A percentile compares a stretch with the other conserved stretches of the same genome.
Conservation (phyloP, 2,888 invertebrate species). For the Rotaria macrura region DNA sequence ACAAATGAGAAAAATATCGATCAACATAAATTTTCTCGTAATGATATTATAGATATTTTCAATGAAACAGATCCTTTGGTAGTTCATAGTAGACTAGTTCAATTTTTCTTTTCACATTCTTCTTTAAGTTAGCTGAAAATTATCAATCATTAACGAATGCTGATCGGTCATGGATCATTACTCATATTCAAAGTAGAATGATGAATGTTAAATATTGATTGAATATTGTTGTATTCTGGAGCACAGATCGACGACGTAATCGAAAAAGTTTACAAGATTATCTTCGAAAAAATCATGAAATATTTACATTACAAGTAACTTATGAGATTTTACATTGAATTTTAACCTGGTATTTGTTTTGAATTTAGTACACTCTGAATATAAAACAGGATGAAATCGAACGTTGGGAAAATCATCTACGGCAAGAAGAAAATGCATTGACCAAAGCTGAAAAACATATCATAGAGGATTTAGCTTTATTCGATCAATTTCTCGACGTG, state of each 20-base stretch:
- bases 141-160: background rate
- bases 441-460: background rate
- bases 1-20: background rate
- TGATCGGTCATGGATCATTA: background rate
- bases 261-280: background rate
- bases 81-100: background rate
- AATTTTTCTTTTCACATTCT: background rate
- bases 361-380: background rate
- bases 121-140: background rate
- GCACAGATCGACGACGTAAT: background rate
- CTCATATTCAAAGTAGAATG: background rate
- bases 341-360: too few relatives aligned
- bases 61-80: background rate
- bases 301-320: background rate
- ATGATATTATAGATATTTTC: too few relatives aligned
- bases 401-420: background rate
- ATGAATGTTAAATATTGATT: too few relatives aligned
- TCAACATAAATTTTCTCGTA: too few relatives aligned
- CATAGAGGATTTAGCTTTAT: background rate
- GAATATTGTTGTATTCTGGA: too few relatives aligned
- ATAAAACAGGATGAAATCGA: background rate
- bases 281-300: slow-evolving; percentile 14
- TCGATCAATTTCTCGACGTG: slow-evolving; percentile 6
- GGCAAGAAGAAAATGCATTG: background rate
- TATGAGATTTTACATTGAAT: too few relatives aligned